phyloP scores from a whole-genome alignment of 2,888 invertebrate genomes.

The Elysia crispata region DNA sequence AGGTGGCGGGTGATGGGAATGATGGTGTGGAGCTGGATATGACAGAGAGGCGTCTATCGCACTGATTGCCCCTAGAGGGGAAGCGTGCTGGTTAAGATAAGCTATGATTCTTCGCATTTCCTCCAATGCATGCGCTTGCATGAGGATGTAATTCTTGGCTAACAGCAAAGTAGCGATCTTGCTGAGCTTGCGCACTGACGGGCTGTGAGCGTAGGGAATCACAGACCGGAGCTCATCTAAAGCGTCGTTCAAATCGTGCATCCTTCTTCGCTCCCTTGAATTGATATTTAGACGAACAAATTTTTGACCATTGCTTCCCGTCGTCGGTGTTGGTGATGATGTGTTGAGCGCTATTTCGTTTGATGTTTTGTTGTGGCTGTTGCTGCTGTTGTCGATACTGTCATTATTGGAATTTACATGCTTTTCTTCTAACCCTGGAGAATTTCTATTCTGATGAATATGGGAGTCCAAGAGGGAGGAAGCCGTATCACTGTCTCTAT shows the following conservation, averaged over 20 bases:
- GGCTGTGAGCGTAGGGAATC: constrained; percentile 77
- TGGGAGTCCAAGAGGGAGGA: no score
- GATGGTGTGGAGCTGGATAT: not conserved
- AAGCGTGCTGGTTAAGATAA: constrained; percentile 72
- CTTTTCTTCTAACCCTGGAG: no score
- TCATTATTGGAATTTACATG: not conserved
- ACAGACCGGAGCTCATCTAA: constrained; percentile 76
- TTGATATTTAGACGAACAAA: constrained; percentile 75
- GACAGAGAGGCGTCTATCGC: not conserved
- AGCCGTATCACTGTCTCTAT: no score
- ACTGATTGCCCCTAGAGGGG: constrained; percentile 15
- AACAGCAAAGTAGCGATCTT: constrained; percentile 76
- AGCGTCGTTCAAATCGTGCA: constrained; percentile 79
- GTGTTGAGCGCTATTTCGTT: no score
- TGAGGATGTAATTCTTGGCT: constrained; percentile 77
- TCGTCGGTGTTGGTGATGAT: no score
- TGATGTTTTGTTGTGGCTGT: not conserved
- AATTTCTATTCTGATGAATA: no score
- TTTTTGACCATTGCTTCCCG: constrained; percentile 41
- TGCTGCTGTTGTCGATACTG: not conserved
- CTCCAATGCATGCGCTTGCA: constrained; percentile 76
- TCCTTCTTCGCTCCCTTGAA: constrained; percentile 78
- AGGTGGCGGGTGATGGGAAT: constrained; percentile 34
- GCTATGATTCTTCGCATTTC: constrained; percentile 75
- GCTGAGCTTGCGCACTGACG: constrained; percentile 76